phyloP scores from a whole-genome alignment of 2,113 vertebrate genomes.

The Mionectes macconnelli region DNA sequence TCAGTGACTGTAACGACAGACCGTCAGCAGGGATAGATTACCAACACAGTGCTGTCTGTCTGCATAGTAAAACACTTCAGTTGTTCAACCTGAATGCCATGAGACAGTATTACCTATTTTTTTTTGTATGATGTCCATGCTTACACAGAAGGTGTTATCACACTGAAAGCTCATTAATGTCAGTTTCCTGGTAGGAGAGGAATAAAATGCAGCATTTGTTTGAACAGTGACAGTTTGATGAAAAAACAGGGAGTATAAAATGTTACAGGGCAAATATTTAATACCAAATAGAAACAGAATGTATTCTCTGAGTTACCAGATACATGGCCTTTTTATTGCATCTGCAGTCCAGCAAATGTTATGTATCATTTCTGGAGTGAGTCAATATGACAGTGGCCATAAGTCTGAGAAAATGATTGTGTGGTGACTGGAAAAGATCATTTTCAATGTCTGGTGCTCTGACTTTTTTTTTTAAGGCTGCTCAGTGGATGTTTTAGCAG shows the following conservation, averaged over 20 bases:
- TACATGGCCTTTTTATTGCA: neutral
- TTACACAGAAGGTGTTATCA: neutral
- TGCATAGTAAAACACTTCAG: neutral
- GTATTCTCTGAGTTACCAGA: neutral
- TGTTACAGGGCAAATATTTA: neutral
- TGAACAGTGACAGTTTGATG: neutral
- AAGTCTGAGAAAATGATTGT: neutral
- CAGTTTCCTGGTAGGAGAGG: neutral
- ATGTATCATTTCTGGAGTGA: neutral
- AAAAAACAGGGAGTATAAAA: neutral
- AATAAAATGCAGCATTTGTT: neutral
- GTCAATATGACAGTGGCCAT: neutral
- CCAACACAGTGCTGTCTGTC: neutral
- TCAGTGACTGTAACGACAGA: neutral
- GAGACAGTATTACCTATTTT: neutral
- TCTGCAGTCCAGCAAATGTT: neutral
- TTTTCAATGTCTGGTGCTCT: neutral
- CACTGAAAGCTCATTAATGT: neutral
- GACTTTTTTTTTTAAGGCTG: neutral
- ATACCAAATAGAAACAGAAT: neutral
- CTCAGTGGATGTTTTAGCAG: neutral
- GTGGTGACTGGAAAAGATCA: neutral
- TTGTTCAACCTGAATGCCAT: neutral
- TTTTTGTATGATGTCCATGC: neutral
- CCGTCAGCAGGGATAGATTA: neutral